Evolutionary conservation across 2,888 invertebrate genomes (phyloP).

Genomic region (Drosophila falleni): DNA sequence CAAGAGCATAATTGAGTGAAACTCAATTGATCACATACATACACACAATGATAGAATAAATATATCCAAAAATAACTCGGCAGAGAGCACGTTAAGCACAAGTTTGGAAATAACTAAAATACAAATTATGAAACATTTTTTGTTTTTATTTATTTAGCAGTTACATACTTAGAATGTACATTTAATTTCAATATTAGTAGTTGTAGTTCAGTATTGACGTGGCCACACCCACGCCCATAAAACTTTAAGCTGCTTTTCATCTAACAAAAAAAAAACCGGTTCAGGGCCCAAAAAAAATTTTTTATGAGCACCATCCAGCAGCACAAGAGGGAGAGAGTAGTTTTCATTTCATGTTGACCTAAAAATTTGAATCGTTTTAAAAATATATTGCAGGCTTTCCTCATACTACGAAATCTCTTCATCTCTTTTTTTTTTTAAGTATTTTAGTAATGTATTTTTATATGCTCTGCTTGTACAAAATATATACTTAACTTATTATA

Average conservation of each 20-base stretch:
- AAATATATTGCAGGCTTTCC: constrained; percentile 63
- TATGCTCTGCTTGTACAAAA: constrained; percentile 63
- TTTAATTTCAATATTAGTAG: constrained; percentile 6
- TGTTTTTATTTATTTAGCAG: constrained; percentile 54
- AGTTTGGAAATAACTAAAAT: neutral
- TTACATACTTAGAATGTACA: constrained; percentile 62
- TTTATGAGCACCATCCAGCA: constrained; percentile 38
- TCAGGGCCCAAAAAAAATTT: constrained; percentile 34
- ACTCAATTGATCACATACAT: constrained; percentile 20
- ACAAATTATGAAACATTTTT: constrained; percentile 56
- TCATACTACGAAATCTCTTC: constrained; percentile 11
- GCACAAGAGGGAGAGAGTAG: constrained; percentile 1
- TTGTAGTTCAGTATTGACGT: constrained; percentile 18
- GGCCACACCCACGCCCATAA: constrained; percentile 47
- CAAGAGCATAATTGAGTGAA: constrained; percentile 30
- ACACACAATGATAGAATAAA: constrained; percentile 14
- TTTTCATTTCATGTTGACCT: constrained; percentile 6
- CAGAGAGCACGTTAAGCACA: constrained; percentile 13
- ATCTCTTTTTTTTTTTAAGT: constrained; percentile 21
- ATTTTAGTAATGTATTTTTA: constrained; percentile 48
- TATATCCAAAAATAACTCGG: constrained; percentile 64
- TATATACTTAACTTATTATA: constrained; percentile 59
- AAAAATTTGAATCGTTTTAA: constrained; percentile 37
- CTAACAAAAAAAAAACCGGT: constrained; percentile 44
- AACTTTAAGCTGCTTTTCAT: constrained; percentile 22